phyloP scores from a whole-genome alignment of 2,113 vertebrate species.

The Poecile atricapillus region DNA sequence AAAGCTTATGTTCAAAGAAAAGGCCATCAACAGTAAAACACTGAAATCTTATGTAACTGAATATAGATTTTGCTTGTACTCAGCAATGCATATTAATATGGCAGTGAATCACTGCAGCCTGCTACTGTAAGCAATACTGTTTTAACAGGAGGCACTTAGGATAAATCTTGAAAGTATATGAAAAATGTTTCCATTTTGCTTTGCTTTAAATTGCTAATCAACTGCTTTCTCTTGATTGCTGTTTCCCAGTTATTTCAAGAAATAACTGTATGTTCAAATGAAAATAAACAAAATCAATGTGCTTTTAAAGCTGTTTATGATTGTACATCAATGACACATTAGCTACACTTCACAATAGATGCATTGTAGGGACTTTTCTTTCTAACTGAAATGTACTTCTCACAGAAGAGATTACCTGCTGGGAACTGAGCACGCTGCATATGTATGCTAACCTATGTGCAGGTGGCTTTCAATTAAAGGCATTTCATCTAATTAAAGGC shows the following conservation, averaged over 20 bases:
- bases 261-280: constrained; percentile 34
- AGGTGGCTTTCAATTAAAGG: not conserved
- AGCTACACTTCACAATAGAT: constrained; percentile 10
- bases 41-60: constrained; percentile 23
- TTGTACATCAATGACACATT: not conserved
- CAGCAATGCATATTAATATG: constrained; percentile 47
- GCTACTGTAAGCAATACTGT: constrained; percentile 28
- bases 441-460: not conserved
- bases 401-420: not conserved
- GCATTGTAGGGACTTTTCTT: not conserved
- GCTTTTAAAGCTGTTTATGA: constrained; percentile 38
- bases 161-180: constrained; percentile 19
- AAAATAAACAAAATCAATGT: constrained; percentile 42
- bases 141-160: constrained; percentile 3
- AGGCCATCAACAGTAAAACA: not conserved
- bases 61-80: constrained; percentile 44
- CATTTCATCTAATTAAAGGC: constrained; percentile 24
- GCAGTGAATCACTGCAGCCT: constrained; percentile 48
- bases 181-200: constrained; percentile 41
- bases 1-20: not conserved
- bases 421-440: not conserved
- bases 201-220: constrained; percentile 56
- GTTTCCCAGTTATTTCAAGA: constrained; percentile 46
- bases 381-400: not conserved
- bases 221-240: constrained; percentile 15